Evolutionary conservation across 2,113 vertebrate genomes (phyloP).

Genomic region (Chinchilla lanigera): DNA sequence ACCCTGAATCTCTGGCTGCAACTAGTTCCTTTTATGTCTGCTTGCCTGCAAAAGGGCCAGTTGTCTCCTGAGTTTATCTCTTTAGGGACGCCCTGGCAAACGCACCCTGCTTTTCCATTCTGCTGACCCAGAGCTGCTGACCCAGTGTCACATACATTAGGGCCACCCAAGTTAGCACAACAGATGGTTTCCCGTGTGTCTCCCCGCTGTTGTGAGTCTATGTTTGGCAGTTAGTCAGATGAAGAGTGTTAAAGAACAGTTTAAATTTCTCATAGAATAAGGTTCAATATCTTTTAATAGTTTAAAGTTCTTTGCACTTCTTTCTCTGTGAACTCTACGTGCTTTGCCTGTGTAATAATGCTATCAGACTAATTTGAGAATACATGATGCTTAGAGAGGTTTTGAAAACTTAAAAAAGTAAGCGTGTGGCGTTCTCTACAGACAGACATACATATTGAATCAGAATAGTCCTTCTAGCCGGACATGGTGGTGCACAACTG

Average conservation of each 20-base stretch:
- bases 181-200: background rate
- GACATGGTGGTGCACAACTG: no score
- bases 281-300: background rate
- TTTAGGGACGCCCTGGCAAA: background rate
- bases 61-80: background rate
- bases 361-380: background rate
- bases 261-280: background rate
- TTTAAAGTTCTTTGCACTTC: background rate
- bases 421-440: background rate
- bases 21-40: background rate
- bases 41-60: background rate
- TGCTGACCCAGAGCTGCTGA: background rate
- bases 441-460: background rate
- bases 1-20: no score
- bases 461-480: background rate
- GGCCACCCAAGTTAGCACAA: background rate
- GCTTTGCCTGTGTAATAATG: background rate
- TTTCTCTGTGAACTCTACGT: background rate
- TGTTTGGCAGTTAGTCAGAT: background rate
- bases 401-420: background rate
- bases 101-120: background rate
- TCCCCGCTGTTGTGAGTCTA: background rate
- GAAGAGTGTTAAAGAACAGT: background rate
- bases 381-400: background rate
- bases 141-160: background rate